These are phyloP conservation scores for Bolinopsis microptera DNA, from an alignment of 37 sponge, comb jelly and placozoan genomes.

Conservation along the genomic window DNA sequence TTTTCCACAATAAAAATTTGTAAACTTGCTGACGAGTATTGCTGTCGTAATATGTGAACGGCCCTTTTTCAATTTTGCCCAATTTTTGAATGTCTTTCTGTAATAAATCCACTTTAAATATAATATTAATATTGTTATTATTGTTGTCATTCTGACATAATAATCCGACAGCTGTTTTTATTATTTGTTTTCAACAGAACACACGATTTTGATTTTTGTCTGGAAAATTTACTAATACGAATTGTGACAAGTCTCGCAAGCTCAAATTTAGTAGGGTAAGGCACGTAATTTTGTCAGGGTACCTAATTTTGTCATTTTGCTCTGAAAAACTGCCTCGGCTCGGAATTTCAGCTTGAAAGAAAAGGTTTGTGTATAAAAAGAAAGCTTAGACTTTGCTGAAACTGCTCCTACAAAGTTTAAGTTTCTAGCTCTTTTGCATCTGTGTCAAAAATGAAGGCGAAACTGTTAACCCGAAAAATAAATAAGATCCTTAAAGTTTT, in stretches of 20 bases:
- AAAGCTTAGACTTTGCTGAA: neutral
- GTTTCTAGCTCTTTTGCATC: too few relatives aligned
- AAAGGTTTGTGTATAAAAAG: neutral
- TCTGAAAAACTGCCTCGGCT: too few relatives aligned
- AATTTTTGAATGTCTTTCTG: neutral
- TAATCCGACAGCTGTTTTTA: neutral
- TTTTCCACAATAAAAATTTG: too few relatives aligned
- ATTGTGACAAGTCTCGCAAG: neutral
- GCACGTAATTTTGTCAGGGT: too few relatives aligned
- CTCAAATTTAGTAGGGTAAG: too few relatives aligned
- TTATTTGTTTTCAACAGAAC: constrained; percentile 35
- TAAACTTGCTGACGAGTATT: too few relatives aligned
- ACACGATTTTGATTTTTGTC: neutral
- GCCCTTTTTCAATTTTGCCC: too few relatives aligned
- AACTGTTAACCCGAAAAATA: too few relatives aligned
- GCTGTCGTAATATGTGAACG: too few relatives aligned
- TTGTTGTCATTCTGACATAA: neutral
- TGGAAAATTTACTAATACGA: neutral
- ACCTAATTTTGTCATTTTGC: too few relatives aligned
- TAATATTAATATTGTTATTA: neutral
- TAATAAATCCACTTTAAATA: neutral
- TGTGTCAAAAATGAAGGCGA: too few relatives aligned
- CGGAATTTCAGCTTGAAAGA: neutral
- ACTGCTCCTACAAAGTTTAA: neutral
- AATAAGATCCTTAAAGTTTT: too few relatives aligned